Evolutionary conservation across 2,888 invertebrate species (phyloP).

Genomic region (Pristionchus arcanus): DNA sequence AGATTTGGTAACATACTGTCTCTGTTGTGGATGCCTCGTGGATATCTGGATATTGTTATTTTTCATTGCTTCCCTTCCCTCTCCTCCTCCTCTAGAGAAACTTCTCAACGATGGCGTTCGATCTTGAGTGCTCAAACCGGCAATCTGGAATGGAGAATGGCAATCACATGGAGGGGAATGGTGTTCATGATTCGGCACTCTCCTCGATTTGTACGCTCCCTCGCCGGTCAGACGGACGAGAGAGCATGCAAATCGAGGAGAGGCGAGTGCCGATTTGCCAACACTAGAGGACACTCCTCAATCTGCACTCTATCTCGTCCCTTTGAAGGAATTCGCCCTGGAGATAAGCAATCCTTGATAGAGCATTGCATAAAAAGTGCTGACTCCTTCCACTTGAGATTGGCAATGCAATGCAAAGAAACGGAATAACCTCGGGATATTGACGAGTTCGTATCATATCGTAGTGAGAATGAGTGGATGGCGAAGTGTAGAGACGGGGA

Average conservation of each 20-base stretch:
- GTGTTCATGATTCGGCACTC: no score
- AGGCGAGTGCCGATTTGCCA: no score
- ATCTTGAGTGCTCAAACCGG: slow-evolving; percentile 55
- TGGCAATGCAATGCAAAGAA: background rate
- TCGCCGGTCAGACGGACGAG: no score
- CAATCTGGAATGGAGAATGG: slow-evolving; percentile 41
- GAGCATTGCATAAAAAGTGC: background rate
- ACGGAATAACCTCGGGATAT: slow-evolving; percentile 64
- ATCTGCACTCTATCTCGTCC: background rate
- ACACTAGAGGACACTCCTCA: background rate
- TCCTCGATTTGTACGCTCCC: no score
- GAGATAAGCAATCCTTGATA: background rate
- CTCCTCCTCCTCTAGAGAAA: slow-evolving; percentile 27
- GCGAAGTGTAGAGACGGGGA: slow-evolving; percentile 1
- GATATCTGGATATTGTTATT: slow-evolving; percentile 1
- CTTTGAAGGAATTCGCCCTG: background rate
- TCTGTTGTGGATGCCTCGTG: background rate
- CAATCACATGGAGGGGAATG: background rate
- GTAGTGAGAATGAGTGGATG: slow-evolving; percentile 9
- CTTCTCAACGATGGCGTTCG: slow-evolving; percentile 16
- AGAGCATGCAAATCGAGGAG: no score
- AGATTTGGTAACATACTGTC: slow-evolving; percentile 27
- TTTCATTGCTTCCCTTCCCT: background rate
- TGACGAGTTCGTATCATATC: slow-evolving; percentile 68
- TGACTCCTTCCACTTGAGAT: slow-evolving; percentile 6